Evolutionary conservation across 2,113 vertebrate genomes (phyloP), one percentile per base, ranked within the genome.

Genomic region (Phyllopteryx taeniolatus): DNA sequence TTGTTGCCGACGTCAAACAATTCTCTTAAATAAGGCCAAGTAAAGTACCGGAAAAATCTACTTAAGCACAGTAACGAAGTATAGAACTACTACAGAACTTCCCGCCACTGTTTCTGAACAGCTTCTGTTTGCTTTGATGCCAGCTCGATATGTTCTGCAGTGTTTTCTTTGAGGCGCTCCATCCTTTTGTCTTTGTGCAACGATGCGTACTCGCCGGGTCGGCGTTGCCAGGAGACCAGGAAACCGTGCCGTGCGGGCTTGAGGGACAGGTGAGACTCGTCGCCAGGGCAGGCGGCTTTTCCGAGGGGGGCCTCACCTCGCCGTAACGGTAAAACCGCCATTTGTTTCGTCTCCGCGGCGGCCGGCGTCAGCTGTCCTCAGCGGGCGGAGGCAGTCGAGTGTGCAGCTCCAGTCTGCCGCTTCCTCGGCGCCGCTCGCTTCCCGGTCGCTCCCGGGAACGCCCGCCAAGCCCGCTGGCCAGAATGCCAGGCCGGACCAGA

Each of bases 361-460:
- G 90, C 84, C 71, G 86, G 88, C 78, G 91, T 92, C 92, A 92
- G 83, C 90, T 93, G 91, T 79, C 87, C 89, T 87, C 92, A 91
- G 90, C 89, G 77, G 87, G 91, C 85, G 74, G 88, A 90, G 62
- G 84, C 92, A 92, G 49, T 90, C 87, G 77, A 89, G 91, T 92
- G 92, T 91, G 85, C 91, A 92, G 85, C 86, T 85, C 88, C 91
- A 92, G 92, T 92, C 92, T 93, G 92, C 85, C 59, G 72, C 79
- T 49, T 83, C 78, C 82, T 72, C 51, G 64, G 87, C 72, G 76
- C 72, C 69, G 31, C 79, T 79, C 6, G 66, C 72, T 82, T 79
- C 78, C 69, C 60, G 73, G 75, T 82, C 60, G 69, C 86, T 81
- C 74, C 74, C 60, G 42, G 70, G 82, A 78, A 66, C 49, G 53